phyloP scores from a whole-genome alignment of 2,888 invertebrate species.

The Plusia festucae region DNA sequence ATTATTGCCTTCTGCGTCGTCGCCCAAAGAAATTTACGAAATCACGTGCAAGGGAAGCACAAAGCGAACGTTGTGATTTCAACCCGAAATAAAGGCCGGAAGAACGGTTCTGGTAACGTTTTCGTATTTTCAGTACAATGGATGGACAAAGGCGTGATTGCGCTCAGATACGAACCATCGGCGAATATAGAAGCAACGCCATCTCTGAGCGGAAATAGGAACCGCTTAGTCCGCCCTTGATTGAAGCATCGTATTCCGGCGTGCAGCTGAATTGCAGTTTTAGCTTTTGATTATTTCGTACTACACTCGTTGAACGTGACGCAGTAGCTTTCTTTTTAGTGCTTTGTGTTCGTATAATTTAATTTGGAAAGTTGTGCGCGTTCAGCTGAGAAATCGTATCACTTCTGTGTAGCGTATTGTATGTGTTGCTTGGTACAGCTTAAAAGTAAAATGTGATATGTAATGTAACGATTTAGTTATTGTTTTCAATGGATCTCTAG shows the following conservation, averaged over 20 bases:
- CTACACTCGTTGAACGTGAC: conserved; percentile 44
- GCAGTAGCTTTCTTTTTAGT: conserved; percentile 14
- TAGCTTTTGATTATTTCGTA: conserved; percentile 53
- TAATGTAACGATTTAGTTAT: neutral
- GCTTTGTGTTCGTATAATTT: conserved; percentile 21
- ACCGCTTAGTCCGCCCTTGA: conserved; percentile 78
- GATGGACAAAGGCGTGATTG: conserved; percentile 76
- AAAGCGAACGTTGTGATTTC: conserved; percentile 67
- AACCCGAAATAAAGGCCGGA: conserved; percentile 78
- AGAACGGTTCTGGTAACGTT: conserved; percentile 64
- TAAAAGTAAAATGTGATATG: neutral
- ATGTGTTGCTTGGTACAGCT: neutral
- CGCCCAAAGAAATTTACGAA: conserved; percentile 80
- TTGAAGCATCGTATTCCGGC: conserved; percentile 61
- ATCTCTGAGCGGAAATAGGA: conserved; percentile 84
- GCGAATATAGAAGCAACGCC: conserved; percentile 72
- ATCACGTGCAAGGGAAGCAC: conserved; percentile 64
- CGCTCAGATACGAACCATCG: conserved; percentile 67
- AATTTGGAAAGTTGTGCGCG: conserved; percentile 5
- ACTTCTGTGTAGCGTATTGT: neutral
- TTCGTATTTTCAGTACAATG: conserved; percentile 72
- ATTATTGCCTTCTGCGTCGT: conserved; percentile 80
- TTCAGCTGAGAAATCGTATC: neutral
- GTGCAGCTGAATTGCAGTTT: conserved; percentile 58
- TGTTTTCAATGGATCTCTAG: neutral